Base-by-base conservation (phyloP, 2,113 vertebrate species). In the Platysternon megacephalum region DNA sequence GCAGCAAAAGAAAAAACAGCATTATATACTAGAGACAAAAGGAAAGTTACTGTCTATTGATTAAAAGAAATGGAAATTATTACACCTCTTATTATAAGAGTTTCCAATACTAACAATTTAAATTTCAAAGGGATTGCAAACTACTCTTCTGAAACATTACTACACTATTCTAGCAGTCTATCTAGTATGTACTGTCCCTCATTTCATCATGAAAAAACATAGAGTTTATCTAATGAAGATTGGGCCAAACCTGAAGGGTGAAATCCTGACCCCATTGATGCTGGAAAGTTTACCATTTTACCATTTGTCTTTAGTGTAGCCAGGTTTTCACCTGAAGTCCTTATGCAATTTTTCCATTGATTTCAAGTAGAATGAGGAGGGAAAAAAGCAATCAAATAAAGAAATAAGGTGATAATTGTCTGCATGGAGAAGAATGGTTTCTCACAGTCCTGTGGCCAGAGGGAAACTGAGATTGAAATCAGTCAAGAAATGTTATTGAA, bases 1-100 rank as follows among this genome's bases (percentile, higher is more conserved):
- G 24, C 22, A 84, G 16, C 76, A 53, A 56, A 5, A 88, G 42
- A 88, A 84, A 84, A 39, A 88, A 80, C 5, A 1, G 4, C 22
- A 84, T 10, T 74, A 29, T 48, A 19, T 11, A 24, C 5, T 35
- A 26, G 29, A 81, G 42, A 68, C 48, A 93, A 80, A 12, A 85
- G 0, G 46, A 32, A 7, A 21, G 12, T 48, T 76, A 2, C 16
- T 86, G 84, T 4, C 35, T 68, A n/a, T 68, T 68, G 61, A 19
- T n/a, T 68, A 68, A 19, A 65, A 68, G 2, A 21, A 76, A 7
- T 6, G 48, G 39, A 91, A 93, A 79, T 3, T 2, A 61, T 1
- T 28, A 51, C 42, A 29, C 1, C 4, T 51, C 46, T 29, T 44
- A 1, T 2, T 11, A 2, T 0, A 42, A 61, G 28, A 4, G 3